Base-by-base conservation (phyloP, 1,140 invertebrate genomes). In the Drosophila bocki region DNA sequence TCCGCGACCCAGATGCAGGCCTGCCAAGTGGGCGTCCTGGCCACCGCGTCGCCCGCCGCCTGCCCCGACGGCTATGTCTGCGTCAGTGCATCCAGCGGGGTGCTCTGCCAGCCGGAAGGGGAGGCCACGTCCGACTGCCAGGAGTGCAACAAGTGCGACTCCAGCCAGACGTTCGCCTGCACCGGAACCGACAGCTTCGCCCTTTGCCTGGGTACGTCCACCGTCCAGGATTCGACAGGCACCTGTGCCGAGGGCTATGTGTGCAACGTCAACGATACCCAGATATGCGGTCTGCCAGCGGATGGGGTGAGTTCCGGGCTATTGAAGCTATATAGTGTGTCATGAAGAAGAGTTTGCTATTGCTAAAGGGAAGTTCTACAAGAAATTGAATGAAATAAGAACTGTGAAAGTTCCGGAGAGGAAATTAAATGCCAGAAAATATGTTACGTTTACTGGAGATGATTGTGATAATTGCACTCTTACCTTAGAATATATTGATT, bases 111-210 rank as follows among this genome's bases (percentile, higher is more conserved):
- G 48, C 71, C 76, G 13, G 26, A 60, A 54, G 53, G 33, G 47
- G 41, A 44, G 1, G 42, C 51, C 22, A 39, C 32, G 3, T 11
- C 51, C 19, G 26, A 72, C n/a, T 92, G 91, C 19, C 64, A 60
- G 64, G 69, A 78, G 8, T 92, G 91, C 71, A 80, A 87, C 69
- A 84, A 59, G 60, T 92, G 91, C 44, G 85, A 91, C 44, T 32
- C 63, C 0, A 86, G 3, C 32, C 44, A 58, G 7, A 87, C 75
- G 0, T 92, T 92, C 39, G 91, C 91, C 60, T 92, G 91, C 70
- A 92, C 91, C 5, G 77, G 80, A 9, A 62, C 74, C 17, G 63
- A 48, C 19, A 87, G 64, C 42, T 92, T 87, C 51, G 80, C 88
- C 1, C 69, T 92, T 29, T 92, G 91, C 50, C 62, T 87, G 50